Conservation (phyloP, 1,140 invertebrate genomes). For the Periplaneta americana region DNA sequence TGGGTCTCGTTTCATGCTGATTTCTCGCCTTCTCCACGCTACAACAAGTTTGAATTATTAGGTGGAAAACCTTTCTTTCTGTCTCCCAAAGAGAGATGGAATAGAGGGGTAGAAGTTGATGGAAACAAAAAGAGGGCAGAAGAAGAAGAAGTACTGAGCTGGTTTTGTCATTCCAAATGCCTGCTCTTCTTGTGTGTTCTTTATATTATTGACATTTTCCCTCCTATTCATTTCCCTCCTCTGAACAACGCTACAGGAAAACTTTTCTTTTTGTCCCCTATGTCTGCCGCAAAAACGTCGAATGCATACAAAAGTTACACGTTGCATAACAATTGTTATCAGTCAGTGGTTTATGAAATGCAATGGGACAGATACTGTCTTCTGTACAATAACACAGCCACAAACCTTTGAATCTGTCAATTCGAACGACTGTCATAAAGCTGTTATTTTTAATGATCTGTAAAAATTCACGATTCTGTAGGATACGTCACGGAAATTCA, state of each 20-base stretch:
- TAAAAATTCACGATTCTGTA: too few species aligned
- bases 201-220: not conserved
- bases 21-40: not conserved
- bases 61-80: not conserved
- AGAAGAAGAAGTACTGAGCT: not conserved
- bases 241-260: not conserved
- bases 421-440: too few species aligned
- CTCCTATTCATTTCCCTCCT: not conserved
- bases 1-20: not conserved
- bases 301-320: too few species aligned
- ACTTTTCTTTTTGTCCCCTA: not conserved
- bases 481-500: too few species aligned
- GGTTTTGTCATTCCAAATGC: not conserved
- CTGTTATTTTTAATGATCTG: too few species aligned
- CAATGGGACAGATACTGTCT: too few species aligned
- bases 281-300: too few species aligned
- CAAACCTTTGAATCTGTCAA: too few species aligned
- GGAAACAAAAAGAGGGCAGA: not conserved
- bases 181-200: not conserved
- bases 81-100: not conserved
- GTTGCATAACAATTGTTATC: too few species aligned
- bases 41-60: not conserved
- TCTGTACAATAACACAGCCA: too few species aligned
- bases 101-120: not conserved
- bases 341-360: too few species aligned